phyloP scores from a whole-genome alignment of 2,113 vertebrate species.

The Cyphomyrus plagiostoma region DNA sequence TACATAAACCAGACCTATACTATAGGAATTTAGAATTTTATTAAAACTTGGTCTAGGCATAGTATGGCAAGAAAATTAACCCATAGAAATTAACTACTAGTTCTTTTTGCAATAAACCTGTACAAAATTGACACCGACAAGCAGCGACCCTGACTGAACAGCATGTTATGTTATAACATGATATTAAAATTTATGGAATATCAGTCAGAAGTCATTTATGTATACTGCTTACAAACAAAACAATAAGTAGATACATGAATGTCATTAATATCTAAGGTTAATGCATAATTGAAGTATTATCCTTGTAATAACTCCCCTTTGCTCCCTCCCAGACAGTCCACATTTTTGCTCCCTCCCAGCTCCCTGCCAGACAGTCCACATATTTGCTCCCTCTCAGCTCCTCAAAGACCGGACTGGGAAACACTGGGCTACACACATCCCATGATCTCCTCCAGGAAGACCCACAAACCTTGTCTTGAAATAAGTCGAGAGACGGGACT shows the following conservation, averaged over 20 bases:
- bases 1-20: neutral
- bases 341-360: neutral
- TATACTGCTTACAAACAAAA: neutral
- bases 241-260: neutral
- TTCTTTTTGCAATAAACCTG: neutral
- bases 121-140: neutral
- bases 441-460: neutral
- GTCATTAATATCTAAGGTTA: neutral
- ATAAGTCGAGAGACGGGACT: neutral
- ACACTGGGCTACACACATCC: neutral
- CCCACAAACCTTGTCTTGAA: neutral
- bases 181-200: neutral
- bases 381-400: no score
- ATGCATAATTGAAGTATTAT: neutral
- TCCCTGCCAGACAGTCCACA: no score
- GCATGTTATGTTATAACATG: neutral
- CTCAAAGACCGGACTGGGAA: no score
- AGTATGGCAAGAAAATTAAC: neutral
- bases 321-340: neutral
- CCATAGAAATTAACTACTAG: neutral
- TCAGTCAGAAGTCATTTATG: neutral
- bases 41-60: neutral
- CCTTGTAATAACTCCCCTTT: neutral
- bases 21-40: neutral
- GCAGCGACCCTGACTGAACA: neutral